Evolutionary conservation across 2,888 invertebrate genomes (phyloP).

Genomic region (Drosophila conformis): DNA sequence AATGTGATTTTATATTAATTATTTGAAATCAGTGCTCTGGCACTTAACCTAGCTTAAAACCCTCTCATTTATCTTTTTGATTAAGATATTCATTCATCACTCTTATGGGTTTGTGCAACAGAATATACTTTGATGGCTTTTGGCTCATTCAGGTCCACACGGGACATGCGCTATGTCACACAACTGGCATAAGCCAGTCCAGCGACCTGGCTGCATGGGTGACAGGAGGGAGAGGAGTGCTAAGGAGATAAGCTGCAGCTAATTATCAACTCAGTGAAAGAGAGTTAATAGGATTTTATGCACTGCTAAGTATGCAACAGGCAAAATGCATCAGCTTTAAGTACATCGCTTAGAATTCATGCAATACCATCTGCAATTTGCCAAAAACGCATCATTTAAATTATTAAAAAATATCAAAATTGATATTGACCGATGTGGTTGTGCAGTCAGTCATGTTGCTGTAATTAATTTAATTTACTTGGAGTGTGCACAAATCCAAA

Average conservation of each 20-base stretch:
- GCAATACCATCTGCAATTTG: background rate
- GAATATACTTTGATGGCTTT: slow-evolving; percentile 58
- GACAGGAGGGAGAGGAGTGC: background rate
- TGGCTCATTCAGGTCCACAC: slow-evolving; percentile 52
- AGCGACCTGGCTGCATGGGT: slow-evolving; percentile 12
- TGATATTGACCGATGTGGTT: background rate
- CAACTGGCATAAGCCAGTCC: slow-evolving; percentile 28
- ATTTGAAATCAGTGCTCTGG: background rate
- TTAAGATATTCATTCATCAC: slow-evolving; percentile 39
- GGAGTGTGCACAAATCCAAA: slow-evolving; percentile 36
- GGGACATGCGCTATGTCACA: slow-evolving; percentile 25
- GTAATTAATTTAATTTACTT: slow-evolving; percentile 43
- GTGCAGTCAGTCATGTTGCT: slow-evolving; percentile 10
- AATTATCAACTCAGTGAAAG: slow-evolving; percentile 62
- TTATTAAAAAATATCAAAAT: background rate
- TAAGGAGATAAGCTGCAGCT: slow-evolving; percentile 51
- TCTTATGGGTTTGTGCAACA: slow-evolving; percentile 10
- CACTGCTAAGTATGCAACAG: slow-evolving; percentile 27
- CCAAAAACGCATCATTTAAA: background rate
- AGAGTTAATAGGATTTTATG: slow-evolving; percentile 30
- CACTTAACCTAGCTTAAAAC: slow-evolving; percentile 7
- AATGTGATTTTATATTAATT: too few relatives aligned
- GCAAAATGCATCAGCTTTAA: slow-evolving; percentile 17
- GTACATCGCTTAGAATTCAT: background rate
- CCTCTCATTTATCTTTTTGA: slow-evolving; percentile 11